These are phyloP conservation scores for Corythornis cristatus DNA, from an alignment of 2,113 vertebrate species.

Conservation along the genomic window DNA sequence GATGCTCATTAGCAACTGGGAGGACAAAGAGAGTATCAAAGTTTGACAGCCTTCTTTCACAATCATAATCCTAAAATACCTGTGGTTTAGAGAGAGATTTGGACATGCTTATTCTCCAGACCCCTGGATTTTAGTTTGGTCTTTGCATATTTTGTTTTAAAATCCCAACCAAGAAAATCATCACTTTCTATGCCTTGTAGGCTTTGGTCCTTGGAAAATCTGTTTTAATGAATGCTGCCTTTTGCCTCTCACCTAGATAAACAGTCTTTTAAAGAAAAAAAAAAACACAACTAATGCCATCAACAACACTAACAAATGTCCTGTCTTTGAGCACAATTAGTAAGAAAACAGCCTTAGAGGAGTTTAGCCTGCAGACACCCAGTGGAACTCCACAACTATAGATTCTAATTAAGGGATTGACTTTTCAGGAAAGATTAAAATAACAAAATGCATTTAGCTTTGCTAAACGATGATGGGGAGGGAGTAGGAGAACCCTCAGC, in stretches of 20 bases:
- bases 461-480: slow-evolving; percentile 8
- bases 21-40: neutral
- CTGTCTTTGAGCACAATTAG: slow-evolving; percentile 34
- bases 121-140: neutral
- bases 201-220: neutral
- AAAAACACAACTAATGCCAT: neutral
- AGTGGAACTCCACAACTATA: slow-evolving; percentile 16
- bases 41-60: neutral
- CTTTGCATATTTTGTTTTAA: neutral
- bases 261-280: neutral
- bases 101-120: neutral
- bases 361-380: slow-evolving; percentile 40
- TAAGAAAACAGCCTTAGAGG: slow-evolving; percentile 27
- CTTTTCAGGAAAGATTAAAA: slow-evolving; percentile 67
- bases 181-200: neutral
- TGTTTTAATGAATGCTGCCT: neutral
- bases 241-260: slow-evolving; percentile 24
- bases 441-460: slow-evolving; percentile 48
- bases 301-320: slow-evolving; percentile 38
- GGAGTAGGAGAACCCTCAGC: slow-evolving; percentile 2
- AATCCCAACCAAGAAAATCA: neutral
- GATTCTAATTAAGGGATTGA: slow-evolving; percentile 69
- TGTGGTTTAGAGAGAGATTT: neutral
- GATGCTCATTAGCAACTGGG: neutral
- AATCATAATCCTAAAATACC: slow-evolving; percentile 1